phyloP scores from a whole-genome alignment of 2,888 invertebrate genomes.

The Andrena flavipes region DNA sequence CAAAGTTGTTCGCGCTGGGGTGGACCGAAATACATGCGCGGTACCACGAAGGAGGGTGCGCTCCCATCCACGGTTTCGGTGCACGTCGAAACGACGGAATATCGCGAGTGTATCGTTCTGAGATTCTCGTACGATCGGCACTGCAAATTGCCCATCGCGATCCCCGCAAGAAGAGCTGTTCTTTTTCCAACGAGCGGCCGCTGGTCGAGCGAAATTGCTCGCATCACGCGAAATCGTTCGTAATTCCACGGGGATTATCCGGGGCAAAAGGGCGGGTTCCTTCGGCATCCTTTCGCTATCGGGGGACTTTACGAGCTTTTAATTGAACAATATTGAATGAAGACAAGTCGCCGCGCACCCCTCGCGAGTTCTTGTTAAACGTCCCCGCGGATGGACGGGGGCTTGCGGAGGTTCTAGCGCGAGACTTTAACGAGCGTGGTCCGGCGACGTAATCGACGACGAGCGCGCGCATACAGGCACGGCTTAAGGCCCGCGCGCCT shows the following conservation, averaged over 20 bases:
- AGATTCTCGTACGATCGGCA: not conserved
- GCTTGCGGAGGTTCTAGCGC: conserved; percentile 26
- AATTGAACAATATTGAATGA: conserved; percentile 56
- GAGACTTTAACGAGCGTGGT: conserved; percentile 62
- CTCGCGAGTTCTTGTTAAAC: conserved; percentile 33
- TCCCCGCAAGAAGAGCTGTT: not conserved
- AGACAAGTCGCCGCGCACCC: conserved; percentile 11
- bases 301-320: conserved; percentile 47
- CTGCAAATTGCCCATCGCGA: conserved; percentile 18
- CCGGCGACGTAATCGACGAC: conserved; percentile 37
- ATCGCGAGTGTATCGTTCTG: not conserved
- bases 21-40: too few relatives aligned
- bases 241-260: conserved; percentile 45
- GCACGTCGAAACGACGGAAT: too few relatives aligned
- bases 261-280: conserved; percentile 24
- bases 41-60: too few relatives aligned
- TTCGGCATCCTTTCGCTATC: conserved; percentile 4
- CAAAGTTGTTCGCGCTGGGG: too few relatives aligned
- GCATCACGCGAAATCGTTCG: conserved; percentile 38
- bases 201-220: conserved; percentile 30
- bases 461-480: conserved; percentile 29
- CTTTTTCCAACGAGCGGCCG: not conserved
- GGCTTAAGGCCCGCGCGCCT: conserved; percentile 54
- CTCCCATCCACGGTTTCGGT: too few relatives aligned
- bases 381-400: conserved; percentile 17